Evolutionary conservation across 2,113 vertebrate genomes (phyloP).

Genomic region (Cyphomyrus plagiostoma): DNA sequence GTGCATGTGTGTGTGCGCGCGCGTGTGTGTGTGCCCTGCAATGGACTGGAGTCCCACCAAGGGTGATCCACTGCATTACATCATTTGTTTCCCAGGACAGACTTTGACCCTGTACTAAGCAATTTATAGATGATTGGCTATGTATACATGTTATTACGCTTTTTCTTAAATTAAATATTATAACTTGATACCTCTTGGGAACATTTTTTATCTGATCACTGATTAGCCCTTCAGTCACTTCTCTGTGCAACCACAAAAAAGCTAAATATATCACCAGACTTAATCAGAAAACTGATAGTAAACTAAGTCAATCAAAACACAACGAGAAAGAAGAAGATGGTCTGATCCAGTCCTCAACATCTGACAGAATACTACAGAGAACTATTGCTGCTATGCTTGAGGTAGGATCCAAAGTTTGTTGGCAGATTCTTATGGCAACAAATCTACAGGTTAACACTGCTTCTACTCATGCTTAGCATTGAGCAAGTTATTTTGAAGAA

Average conservation of each 20-base stretch:
- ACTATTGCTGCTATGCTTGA: background rate
- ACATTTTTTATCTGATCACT: background rate
- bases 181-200: background rate
- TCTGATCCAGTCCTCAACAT: background rate
- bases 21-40: background rate
- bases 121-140: background rate
- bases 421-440: background rate
- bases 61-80: background rate
- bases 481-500: background rate
- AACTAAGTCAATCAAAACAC: background rate
- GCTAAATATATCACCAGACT: background rate
- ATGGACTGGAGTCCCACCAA: background rate
- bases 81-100: background rate
- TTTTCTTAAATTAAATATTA: background rate
- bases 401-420: background rate
- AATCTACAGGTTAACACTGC: background rate
- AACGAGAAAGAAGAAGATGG: background rate
- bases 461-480: background rate
- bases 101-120: background rate
- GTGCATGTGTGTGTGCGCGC: too few species aligned
- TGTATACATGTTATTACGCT: background rate
- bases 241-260: background rate
- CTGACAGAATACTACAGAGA: background rate
- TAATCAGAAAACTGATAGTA: background rate
- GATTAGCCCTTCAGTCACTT: background rate